Percentiles rank a stretch among this genome's conserved stretches.
phyloP scores from a whole-genome alignment of 1,140 invertebrate species.

The Hyles vespertilio region DNA sequence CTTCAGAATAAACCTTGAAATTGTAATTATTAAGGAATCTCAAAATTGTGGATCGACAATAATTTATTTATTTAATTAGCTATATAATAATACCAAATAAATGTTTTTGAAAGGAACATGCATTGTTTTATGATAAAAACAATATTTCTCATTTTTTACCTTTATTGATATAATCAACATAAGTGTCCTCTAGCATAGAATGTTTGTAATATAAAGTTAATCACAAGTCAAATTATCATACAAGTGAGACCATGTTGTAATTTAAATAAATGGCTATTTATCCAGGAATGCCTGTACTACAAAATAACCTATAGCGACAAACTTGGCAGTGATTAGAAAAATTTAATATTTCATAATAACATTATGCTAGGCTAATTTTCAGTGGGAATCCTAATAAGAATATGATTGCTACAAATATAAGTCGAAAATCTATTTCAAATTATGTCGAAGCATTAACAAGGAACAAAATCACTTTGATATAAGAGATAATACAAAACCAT shows the following conservation, averaged over 20 bases:
- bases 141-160: constrained; percentile 29
- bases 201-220: constrained; percentile 61
- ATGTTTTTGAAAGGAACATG: constrained; percentile 8
- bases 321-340: constrained; percentile 55
- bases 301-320: constrained; percentile 9
- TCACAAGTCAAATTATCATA: constrained; percentile 67
- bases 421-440: constrained; percentile 46
- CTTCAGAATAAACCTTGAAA: no score
- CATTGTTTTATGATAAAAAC: constrained; percentile 26
- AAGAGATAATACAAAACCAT: constrained; percentile 36
- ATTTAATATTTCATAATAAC: constrained; percentile 1
- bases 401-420: constrained; percentile 1
- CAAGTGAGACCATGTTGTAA: constrained; percentile 59
- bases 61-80: constrained; percentile 28
- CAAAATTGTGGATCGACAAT: constrained; percentile 31
- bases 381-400: constrained; percentile 1
- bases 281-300: constrained; percentile 55
- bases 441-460: constrained; percentile 42
- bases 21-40: constrained; percentile 11
- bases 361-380: neutral
- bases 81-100: constrained; percentile 15
- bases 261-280: constrained; percentile 54
- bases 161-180: constrained; percentile 68
- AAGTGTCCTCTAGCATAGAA: constrained; percentile 58
- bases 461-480: constrained; percentile 59